Evolutionary conservation across 1,140 invertebrate genomes (phyloP).

Genomic region (Drosophila guanche): DNA sequence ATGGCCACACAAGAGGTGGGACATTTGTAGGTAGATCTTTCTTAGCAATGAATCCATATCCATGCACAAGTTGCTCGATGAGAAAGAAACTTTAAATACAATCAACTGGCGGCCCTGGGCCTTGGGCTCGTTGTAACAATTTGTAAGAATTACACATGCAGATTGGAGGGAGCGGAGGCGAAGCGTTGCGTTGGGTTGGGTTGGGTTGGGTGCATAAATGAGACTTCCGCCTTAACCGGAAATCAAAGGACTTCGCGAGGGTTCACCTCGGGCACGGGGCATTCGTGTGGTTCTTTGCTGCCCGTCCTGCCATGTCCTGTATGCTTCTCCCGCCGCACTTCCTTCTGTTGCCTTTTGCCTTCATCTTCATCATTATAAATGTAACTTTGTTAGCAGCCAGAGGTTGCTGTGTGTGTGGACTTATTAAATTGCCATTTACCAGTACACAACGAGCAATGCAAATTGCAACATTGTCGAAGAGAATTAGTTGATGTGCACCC

Average conservation of each 20-base stretch:
- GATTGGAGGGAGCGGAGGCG: too few relatives aligned
- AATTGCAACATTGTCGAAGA: conserved; percentile 49
- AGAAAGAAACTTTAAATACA: conserved; percentile 50
- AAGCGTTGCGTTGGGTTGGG: too few relatives aligned
- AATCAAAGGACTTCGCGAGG: conserved; percentile 36
- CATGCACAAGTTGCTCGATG: conserved; percentile 16
- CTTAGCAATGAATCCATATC: not conserved
- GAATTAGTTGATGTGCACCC: conserved; percentile 50
- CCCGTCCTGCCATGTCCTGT: too few relatives aligned
- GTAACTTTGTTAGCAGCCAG: conserved; percentile 56
- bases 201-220: conserved; percentile 32
- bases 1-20: too few relatives aligned
- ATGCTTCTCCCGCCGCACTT: not conserved
- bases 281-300: too few relatives aligned
- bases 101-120: conserved; percentile 56
- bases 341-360: conserved; percentile 2
- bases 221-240: conserved; percentile 53
- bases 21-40: too few relatives aligned
- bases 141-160: conserved; percentile 52
- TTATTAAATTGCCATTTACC: conserved; percentile 63
- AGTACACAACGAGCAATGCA: conserved; percentile 37
- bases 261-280: not conserved
- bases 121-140: conserved; percentile 54
- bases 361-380: conserved; percentile 45
- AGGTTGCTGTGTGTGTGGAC: conserved; percentile 23